Percentiles rank a stretch among this genome's conserved stretches.
phyloP scores from a whole-genome alignment of 1,140 invertebrate species.

The Lysiphlebus fabarum region DNA sequence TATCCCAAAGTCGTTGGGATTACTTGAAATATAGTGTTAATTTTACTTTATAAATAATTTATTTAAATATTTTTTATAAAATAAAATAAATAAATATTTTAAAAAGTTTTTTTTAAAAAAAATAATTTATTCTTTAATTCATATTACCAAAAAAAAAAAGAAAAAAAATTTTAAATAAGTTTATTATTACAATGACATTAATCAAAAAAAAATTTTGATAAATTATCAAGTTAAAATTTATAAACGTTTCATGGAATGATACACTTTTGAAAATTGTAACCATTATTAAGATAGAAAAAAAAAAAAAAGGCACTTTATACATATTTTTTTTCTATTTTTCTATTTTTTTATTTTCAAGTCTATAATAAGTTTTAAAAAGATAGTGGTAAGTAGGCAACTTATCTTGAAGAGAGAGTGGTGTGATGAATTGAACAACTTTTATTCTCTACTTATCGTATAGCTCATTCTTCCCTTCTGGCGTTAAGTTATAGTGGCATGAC shows the following conservation, averaged over 20 bases:
- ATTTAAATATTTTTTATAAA: too few species aligned
- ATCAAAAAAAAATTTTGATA: too few species aligned
- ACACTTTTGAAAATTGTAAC: constrained; percentile 5
- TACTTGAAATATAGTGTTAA: too few species aligned
- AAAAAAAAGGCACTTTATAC: not conserved
- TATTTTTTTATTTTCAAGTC: not conserved
- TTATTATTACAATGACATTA: too few species aligned
- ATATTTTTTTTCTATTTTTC: constrained; percentile 4
- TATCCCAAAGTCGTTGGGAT: too few species aligned
- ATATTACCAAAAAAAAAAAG: too few species aligned
- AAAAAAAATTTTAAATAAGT: too few species aligned
- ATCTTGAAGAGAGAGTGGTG: constrained; percentile 10
- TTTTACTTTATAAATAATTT: too few species aligned
- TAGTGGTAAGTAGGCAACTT: constrained; percentile 22
- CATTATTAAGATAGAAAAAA: constrained; percentile 8
- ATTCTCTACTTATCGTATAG: constrained; percentile 17
- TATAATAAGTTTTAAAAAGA: constrained; percentile 25
- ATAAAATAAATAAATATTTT: too few species aligned
- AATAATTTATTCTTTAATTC: too few species aligned
- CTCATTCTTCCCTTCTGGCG: not conserved
- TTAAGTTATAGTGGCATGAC: too few species aligned
- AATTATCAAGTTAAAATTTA: not conserved
- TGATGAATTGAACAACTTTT: constrained; percentile 24
- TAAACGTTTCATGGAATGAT: constrained; percentile 5
- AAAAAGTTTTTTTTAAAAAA: too few species aligned